phyloP scores from a whole-genome alignment of 2,797 vertebrate genomes.

The Sebastes ruberrimus region DNA sequence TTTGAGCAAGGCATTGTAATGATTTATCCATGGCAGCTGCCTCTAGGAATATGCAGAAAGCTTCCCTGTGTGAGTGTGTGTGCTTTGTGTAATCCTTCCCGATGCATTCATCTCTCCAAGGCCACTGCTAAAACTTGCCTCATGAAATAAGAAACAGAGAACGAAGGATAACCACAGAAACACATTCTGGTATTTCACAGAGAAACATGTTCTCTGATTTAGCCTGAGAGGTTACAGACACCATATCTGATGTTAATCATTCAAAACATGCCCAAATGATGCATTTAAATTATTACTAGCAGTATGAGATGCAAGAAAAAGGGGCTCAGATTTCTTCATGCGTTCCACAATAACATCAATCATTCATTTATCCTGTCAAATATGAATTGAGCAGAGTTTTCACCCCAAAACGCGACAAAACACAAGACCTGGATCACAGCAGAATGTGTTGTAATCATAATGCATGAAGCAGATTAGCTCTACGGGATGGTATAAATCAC shows the following conservation, averaged over 20 bases:
- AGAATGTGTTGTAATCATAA: slow-evolving; percentile 27
- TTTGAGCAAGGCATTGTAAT: slow-evolving; percentile 52
- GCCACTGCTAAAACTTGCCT: slow-evolving; percentile 41
- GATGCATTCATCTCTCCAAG: slow-evolving; percentile 43
- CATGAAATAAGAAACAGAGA: slow-evolving; percentile 32
- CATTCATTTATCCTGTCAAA: slow-evolving; percentile 29
- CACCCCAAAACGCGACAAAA: slow-evolving; percentile 1
- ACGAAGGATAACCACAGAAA: slow-evolving; percentile 8
- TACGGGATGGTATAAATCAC: slow-evolving; percentile 36
- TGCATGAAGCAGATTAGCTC: slow-evolving; percentile 38
- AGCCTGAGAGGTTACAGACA: background rate
- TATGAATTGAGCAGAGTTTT: slow-evolving; percentile 22
- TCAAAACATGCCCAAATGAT: slow-evolving; percentile 28
- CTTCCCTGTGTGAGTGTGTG: slow-evolving; percentile 27
- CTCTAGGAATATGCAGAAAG: slow-evolving; percentile 24
- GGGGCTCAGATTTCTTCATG: background rate
- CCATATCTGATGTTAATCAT: slow-evolving; percentile 24
- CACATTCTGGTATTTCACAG: slow-evolving; percentile 18
- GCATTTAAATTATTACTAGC: slow-evolving; percentile 18
- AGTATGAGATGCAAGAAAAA: background rate
- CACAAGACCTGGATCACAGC: background rate
- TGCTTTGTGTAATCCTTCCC: slow-evolving; percentile 48
- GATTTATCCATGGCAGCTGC: slow-evolving; percentile 38
- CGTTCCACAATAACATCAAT: slow-evolving; percentile 30
- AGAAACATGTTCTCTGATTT: background rate